These are phyloP conservation scores for Erebia palarica DNA, from an alignment of 2,888 invertebrate genomes.

Conservation along the genomic window DNA sequence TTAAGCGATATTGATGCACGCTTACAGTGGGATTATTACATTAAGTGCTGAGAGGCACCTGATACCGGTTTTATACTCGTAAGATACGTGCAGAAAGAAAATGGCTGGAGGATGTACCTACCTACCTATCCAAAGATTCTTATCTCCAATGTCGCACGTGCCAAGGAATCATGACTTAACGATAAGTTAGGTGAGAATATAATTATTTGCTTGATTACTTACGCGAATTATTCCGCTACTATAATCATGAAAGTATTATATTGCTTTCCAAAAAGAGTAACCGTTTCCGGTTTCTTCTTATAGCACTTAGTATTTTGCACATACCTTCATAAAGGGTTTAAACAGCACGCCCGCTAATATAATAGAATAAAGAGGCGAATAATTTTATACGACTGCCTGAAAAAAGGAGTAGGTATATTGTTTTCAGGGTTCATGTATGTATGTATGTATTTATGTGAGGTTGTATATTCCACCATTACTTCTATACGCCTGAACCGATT, in stretches of 20 bases:
- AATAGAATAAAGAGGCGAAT: neutral
- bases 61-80: slow-evolving; percentile 32
- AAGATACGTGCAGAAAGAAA: slow-evolving; percentile 30
- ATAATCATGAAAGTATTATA: neutral
- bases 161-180: slow-evolving; percentile 11
- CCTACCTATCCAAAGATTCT: neutral
- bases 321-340: neutral
- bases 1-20: slow-evolving; percentile 39
- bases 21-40: slow-evolving; percentile 38
- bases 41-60: slow-evolving; percentile 37
- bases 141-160: slow-evolving; percentile 21
- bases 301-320: no score
- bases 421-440: no score
- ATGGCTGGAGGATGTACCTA: slow-evolving; percentile 2
- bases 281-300: no score
- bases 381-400: no score
- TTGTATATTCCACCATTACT: no score
- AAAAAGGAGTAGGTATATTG: no score
- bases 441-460: no score
- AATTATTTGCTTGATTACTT: neutral
- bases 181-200: neutral
- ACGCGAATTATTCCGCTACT: neutral
- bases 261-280: neutral
- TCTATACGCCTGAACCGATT: no score
- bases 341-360: neutral